Conservation (phyloP, 2,888 invertebrate genomes). For the Trissolcus japonicus region DNA sequence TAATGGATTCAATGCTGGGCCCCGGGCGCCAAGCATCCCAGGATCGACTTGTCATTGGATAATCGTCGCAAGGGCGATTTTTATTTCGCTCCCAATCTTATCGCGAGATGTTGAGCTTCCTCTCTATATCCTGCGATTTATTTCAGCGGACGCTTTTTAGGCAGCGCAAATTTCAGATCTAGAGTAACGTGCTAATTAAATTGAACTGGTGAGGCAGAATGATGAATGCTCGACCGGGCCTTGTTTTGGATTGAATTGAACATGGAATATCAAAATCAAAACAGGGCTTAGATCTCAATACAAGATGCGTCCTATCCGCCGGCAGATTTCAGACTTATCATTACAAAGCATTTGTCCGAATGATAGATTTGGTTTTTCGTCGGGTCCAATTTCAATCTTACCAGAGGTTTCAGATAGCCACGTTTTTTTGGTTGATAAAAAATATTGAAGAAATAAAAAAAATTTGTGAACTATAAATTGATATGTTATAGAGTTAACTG, state of each 20-base stretch:
- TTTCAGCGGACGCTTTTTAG: slow-evolving; percentile 11
- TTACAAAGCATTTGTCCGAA: slow-evolving; percentile 45
- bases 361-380: slow-evolving; percentile 42
- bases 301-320: slow-evolving; percentile 38
- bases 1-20: slow-evolving; percentile 53
- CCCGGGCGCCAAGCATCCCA: slow-evolving; percentile 19
- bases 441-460: background rate
- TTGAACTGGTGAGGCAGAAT: background rate
- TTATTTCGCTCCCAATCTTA: slow-evolving; percentile 23
- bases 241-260: slow-evolving; percentile 15
- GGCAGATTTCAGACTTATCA: slow-evolving; percentile 40
- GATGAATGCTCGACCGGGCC: background rate
- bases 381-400: slow-evolving; percentile 27
- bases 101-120: slow-evolving; percentile 24
- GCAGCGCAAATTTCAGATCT: slow-evolving; percentile 13
- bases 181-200: slow-evolving; percentile 39
- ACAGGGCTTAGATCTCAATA: slow-evolving; percentile 19
- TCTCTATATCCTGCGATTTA: slow-evolving; percentile 13
- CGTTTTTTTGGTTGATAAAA: slow-evolving; percentile 10
- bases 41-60: slow-evolving; percentile 46
- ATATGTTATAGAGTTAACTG: too few species aligned
- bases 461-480: background rate
- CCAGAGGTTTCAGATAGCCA: slow-evolving; percentile 15
- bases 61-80: slow-evolving; percentile 36
- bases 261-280: slow-evolving; percentile 12